phyloP scores from a whole-genome alignment of 2,113 vertebrate species.

The Aphyosemion australe region DNA sequence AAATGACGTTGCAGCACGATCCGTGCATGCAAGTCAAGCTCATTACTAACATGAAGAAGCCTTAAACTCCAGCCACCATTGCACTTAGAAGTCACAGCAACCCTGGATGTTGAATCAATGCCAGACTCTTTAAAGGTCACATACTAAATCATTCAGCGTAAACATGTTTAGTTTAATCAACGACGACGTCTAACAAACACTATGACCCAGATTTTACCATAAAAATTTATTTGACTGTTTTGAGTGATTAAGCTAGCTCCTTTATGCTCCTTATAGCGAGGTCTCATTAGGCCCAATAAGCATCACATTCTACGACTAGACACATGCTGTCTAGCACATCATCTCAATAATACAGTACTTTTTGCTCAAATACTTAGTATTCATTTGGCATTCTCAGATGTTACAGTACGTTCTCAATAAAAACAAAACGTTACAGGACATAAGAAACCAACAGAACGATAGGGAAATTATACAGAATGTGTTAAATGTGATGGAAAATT shows the following conservation, averaged over 20 bases:
- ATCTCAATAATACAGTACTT: constrained; percentile 42
- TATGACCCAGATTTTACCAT: constrained; percentile 14
- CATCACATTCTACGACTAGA: constrained; percentile 45
- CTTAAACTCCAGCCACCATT: too few species aligned
- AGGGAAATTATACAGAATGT: constrained; percentile 32
- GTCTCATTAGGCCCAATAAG: constrained; percentile 24
- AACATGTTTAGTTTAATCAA: too few species aligned
- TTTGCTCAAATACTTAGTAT: constrained; percentile 33
- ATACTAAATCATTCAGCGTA: too few species aligned
- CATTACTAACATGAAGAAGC: too few species aligned
- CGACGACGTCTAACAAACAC: too few species aligned
- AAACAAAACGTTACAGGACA: constrained; percentile 30
- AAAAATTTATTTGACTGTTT: constrained; percentile 50
- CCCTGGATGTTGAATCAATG: constrained; percentile 2
- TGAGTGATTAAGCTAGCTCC: constrained; percentile 32
- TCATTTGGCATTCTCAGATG: constrained; percentile 33
- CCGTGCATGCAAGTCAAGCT: too few species aligned
- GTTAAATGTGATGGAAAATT: background rate
- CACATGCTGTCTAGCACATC: constrained; percentile 38
- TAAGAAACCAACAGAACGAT: constrained; percentile 27
- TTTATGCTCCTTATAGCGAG: background rate
- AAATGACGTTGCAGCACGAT: too few species aligned
- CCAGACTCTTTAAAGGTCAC: constrained; percentile 7
- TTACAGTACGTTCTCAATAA: constrained; percentile 53
- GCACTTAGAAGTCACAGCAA: constrained; percentile 9